Base-by-base conservation (phyloP, 1,140 invertebrate species). In the Tenebrio molitor region DNA sequence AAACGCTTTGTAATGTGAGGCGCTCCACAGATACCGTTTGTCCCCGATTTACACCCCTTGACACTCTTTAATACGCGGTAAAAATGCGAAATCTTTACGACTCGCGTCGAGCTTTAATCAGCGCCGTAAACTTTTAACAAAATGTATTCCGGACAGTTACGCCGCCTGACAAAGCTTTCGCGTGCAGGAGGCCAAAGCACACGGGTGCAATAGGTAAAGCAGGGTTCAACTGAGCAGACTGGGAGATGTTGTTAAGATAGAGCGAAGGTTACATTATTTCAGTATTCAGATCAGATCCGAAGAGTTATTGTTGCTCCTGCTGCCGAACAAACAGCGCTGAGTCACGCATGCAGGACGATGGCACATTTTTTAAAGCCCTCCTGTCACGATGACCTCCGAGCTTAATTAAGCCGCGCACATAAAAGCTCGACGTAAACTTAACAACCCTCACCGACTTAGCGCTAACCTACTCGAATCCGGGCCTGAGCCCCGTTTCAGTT, bases 211-310 rank as follows among this genome's bases (percentile, higher is more conserved):
- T 15, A 25, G 33, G 46, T 29, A 39, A 39, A 39, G 12, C 12
- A 39, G 36, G 36, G 4, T 12, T 39, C 25, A 39, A n/a, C 21
- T 58, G 64, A 39, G 42, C 33, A 62, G 68, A 36, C 25, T 23
- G 36, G 34, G 46, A 69, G 65, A 73, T 73, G 71, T 73, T 73
- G 46, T 73, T 73, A 69, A 68, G 71, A 73, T 73, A 73, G 33
- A 62, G 66, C 23, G 33, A 62, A 62, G 63, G 42, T 66, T 66
- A 36, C n/a, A 69, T 58, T 34, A 21, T 62, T 69, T 41, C 25
- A 69, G 19, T 36, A 42, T 50, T 41, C 34, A 46, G 23, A 69
- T 73, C 50, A 46, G 58, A 44, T 62, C 29, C 25, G 39, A 29
- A 50, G 66, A 64, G 21, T 63, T 34, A 62, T 39, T 16, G 16